Base-by-base conservation (phyloP, 2,113 vertebrate genomes). In the Centrocercus urophasianus region DNA sequence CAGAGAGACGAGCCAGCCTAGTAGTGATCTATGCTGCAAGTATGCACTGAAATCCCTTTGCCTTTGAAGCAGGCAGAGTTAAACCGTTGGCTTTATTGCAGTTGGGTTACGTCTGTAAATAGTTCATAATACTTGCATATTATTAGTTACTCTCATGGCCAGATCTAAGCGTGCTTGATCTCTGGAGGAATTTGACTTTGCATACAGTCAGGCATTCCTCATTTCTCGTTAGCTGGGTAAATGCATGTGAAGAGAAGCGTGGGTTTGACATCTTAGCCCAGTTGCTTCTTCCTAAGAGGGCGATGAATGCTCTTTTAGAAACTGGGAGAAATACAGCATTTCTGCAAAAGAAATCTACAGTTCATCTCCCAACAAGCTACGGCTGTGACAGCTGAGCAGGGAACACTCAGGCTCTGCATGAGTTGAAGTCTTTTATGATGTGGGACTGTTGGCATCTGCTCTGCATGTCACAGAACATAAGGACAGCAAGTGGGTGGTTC, bases 331-430 rank as follows among this genome's bases (percentile, higher is more conserved):
- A 85, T 12, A 7, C 27, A 77, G 4, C 52, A 19, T 91, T 96
- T 96, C 79, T 93, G 88, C 43, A 89, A 40, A 36, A 93, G 63
- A 92, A 92, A 65, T 69, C 57, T 72, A 2, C 8, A 34, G 70
- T 47, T 83, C 18, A 15, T 40, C 27, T 83, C 4, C 4, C 42
- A 65, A 4, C 0, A 6, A 89, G 38, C 86, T 80, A 16, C 38
- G 47, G 70, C 77, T 77, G 80, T 94, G 91, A 97, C 97, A 97
- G 95, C 96, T 97, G 97, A 94, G 70, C 73, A 79, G 80, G 69
- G 74, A 78, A 85, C 81, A 56, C 86, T 91, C 42, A 82, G 80
- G 28, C 67, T 42, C 18, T 60, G 82, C 95, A 88, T 86, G 83
- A 83, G 93, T 56, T 73, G 83, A 48, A 70, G 77, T 86, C 48